Conservation (phyloP, 2,797 vertebrate genomes). For the Lepidocolaptes lacrymiger region DNA sequence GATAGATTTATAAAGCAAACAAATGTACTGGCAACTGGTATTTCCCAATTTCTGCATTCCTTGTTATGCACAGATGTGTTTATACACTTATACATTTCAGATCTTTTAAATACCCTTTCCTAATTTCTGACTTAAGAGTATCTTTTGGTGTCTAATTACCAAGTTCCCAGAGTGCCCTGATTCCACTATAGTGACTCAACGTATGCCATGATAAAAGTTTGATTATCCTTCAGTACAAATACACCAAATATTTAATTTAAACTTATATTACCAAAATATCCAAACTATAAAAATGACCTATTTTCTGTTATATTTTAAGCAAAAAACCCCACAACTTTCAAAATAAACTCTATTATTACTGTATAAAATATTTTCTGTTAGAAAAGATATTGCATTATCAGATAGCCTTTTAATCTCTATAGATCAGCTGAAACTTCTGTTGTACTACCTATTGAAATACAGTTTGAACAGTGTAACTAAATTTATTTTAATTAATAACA, state of each 20-base stretch:
- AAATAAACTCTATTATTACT: background rate
- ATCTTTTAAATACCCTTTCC: background rate
- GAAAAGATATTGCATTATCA: background rate
- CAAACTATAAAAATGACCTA: background rate
- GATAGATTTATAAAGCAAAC: background rate
- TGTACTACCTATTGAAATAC: background rate
- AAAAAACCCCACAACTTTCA: rapidly evolving
- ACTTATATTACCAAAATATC: background rate
- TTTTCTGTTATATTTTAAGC: background rate
- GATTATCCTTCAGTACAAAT: background rate
- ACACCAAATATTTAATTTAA: background rate
- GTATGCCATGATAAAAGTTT: background rate
- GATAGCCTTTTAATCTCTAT: background rate
- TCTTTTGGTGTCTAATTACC: background rate
- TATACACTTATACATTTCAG: rapidly evolving
- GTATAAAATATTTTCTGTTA: background rate
- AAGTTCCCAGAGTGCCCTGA: background rate
- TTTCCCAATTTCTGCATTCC: background rate
- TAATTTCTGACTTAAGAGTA: background rate
- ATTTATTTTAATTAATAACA: background rate
- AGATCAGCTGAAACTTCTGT: background rate
- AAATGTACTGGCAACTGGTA: background rate
- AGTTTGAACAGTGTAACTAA: background rate
- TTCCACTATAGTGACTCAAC: background rate
- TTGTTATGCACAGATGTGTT: background rate